These are phyloP conservation scores for Acropora tenuis DNA, from an alignment of 64 coral and sea anemone genomes.

Conservation along the genomic window DNA sequence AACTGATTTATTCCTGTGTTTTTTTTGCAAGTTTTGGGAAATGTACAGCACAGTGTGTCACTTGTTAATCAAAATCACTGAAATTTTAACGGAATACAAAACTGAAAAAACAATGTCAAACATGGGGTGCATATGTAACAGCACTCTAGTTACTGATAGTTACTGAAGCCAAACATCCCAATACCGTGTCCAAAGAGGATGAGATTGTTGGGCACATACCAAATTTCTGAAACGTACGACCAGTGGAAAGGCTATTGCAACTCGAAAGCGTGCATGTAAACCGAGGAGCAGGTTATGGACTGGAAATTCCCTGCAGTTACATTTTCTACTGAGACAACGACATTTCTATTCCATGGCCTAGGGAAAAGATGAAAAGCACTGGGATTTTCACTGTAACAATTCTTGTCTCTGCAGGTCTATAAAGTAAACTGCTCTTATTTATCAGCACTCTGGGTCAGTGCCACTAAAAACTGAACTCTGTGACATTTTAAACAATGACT, in stretches of 20 bases:
- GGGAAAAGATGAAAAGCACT: conserved; percentile 6
- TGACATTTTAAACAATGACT: too few species aligned
- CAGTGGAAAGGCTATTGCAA: conserved; percentile 8
- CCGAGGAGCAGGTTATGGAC: conserved; percentile 10
- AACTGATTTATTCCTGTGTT: too few species aligned
- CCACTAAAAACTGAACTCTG: too few species aligned
- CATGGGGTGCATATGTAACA: conserved; percentile 1
- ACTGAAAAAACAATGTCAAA: background rate
- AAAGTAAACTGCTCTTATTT: too few species aligned
- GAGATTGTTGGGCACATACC: conserved; percentile 17
- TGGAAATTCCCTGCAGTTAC: conserved; percentile 21
- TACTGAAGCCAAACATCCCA: conserved; percentile 1
- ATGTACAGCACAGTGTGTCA: too few species aligned
- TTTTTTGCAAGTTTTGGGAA: too few species aligned
- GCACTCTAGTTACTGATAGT: background rate
- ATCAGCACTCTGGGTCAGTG: too few species aligned
- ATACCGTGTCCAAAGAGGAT: background rate
- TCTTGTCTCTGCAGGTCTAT: too few species aligned
- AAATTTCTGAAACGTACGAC: background rate
- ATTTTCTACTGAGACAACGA: conserved; percentile 1
- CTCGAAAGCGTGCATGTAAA: background rate
- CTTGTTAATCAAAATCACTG: too few species aligned
- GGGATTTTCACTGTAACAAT: background rate
- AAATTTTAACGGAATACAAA: too few species aligned
- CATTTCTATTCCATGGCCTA: background rate